These are phyloP conservation scores for Aradophagus sp. DNA, from an alignment of 1,140 invertebrate genomes.

Conservation along the genomic window DNA sequence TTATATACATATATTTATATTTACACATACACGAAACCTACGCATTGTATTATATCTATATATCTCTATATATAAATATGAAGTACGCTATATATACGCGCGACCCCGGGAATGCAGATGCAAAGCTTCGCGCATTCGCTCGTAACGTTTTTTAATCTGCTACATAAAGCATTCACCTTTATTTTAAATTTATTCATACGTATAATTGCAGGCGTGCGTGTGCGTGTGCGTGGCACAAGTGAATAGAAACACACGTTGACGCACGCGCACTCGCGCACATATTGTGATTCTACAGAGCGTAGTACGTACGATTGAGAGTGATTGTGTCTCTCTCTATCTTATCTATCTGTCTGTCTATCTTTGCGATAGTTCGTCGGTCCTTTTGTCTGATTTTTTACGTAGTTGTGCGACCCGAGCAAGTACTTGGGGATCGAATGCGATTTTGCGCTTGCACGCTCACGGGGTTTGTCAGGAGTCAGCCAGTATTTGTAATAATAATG, in stretches of 20 bases:
- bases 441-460: slow-evolving; percentile 75
- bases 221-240: not conserved
- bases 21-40: slow-evolving; percentile 67
- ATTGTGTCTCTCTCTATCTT: slow-evolving; percentile 56
- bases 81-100: slow-evolving; percentile 68
- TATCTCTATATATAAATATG: slow-evolving; percentile 66
- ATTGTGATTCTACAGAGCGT: slow-evolving; percentile 55
- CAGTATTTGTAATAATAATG: slow-evolving; percentile 90
- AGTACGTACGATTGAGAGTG: slow-evolving; percentile 57
- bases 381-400: slow-evolving; percentile 55
- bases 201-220: slow-evolving; percentile 8
- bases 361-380: slow-evolving; percentile 56
- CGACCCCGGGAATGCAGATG: slow-evolving; percentile 70
- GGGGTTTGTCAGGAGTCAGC: slow-evolving; percentile 77
- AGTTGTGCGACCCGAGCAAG: slow-evolving; percentile 55
- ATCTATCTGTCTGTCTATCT: slow-evolving; percentile 51
- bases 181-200: slow-evolving; percentile 51
- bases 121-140: slow-evolving; percentile 68
- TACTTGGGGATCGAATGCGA: slow-evolving; percentile 70
- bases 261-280: slow-evolving; percentile 39
- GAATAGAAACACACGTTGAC: slow-evolving; percentile 5
- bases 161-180: slow-evolving; percentile 53
- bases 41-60: slow-evolving; percentile 70
- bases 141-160: slow-evolving; percentile 57
- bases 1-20: slow-evolving; percentile 68